Evolutionary conservation across 2,888 invertebrate species (phyloP).

Genomic region (Chalcosyrphus nemorum): DNA sequence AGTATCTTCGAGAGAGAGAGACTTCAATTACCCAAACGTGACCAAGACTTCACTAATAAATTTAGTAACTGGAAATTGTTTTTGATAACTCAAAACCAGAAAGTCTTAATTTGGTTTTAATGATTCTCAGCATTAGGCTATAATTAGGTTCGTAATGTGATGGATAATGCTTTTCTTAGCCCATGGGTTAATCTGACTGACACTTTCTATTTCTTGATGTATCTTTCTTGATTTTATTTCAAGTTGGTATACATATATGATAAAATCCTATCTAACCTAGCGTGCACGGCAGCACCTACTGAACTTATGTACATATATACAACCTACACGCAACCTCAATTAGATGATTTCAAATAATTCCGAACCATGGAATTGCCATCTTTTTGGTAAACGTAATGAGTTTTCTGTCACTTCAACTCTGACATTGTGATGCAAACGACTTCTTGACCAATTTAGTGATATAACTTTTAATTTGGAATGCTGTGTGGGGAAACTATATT

Average conservation of each 20-base stretch:
- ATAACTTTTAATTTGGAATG: conserved; percentile 25
- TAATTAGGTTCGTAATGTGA: conserved; percentile 17
- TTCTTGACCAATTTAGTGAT: conserved; percentile 50
- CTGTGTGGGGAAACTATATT: conserved; percentile 2
- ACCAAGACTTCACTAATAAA: not conserved
- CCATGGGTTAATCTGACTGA: not conserved
- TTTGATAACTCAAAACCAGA: not conserved
- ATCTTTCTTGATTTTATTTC: no score
- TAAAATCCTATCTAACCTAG: not conserved
- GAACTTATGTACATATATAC: not conserved
- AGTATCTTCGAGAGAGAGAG: not conserved
- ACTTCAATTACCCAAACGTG: conserved; percentile 20
- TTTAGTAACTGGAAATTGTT: not conserved
- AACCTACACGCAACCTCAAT: conserved; percentile 33
- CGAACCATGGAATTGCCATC: not conserved
- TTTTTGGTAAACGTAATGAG: conserved; percentile 8
- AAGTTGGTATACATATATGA: no score
- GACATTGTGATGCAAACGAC: conserved; percentile 33
- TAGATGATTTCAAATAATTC: conserved; percentile 11
- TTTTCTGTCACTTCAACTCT: conserved; percentile 51
- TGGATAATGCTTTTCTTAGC: not conserved
- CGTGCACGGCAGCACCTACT: not conserved
- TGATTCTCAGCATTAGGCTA: conserved; percentile 18
- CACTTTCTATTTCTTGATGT: conserved; percentile 20
- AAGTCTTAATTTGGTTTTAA: conserved; percentile 36